Evolutionary conservation across 2,113 vertebrate genomes (phyloP).

Genomic region (Hydrolagus affinis): DNA sequence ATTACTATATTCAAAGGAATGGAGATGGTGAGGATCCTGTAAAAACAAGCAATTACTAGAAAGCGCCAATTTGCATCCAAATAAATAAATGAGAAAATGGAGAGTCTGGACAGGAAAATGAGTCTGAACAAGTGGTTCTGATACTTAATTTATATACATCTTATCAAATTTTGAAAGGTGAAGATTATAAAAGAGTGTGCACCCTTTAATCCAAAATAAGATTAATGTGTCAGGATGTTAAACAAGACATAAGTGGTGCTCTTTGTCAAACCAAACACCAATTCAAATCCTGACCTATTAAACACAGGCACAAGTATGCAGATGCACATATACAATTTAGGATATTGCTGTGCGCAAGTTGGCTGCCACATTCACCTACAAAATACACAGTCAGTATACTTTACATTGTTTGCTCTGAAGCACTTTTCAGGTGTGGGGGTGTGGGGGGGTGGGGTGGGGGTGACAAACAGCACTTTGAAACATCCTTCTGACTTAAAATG

Average conservation of each 20-base stretch:
- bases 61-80: background rate
- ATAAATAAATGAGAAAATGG: constrained; percentile 12
- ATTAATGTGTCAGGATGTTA: background rate
- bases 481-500: no score
- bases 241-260: background rate
- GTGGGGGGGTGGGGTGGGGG: no score
- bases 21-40: background rate
- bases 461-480: no score
- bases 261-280: background rate
- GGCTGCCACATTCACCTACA: no score
- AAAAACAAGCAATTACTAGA: constrained; percentile 1
- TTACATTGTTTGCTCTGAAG: no score
- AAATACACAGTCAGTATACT: no score
- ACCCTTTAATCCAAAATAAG: background rate
- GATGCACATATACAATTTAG: background rate
- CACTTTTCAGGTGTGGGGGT: no score
- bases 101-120: background rate
- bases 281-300: background rate
- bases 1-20: background rate
- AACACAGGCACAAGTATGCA: background rate
- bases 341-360: no score
- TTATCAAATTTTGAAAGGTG: constrained; percentile 12
- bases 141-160: background rate
- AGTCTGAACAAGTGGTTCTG: background rate
- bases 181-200: background rate